Evolutionary conservation across 2,113 vertebrate species (phyloP), one percentile per base, ranked within the genome.

Genomic region (Chloropsis hardwickii): DNA sequence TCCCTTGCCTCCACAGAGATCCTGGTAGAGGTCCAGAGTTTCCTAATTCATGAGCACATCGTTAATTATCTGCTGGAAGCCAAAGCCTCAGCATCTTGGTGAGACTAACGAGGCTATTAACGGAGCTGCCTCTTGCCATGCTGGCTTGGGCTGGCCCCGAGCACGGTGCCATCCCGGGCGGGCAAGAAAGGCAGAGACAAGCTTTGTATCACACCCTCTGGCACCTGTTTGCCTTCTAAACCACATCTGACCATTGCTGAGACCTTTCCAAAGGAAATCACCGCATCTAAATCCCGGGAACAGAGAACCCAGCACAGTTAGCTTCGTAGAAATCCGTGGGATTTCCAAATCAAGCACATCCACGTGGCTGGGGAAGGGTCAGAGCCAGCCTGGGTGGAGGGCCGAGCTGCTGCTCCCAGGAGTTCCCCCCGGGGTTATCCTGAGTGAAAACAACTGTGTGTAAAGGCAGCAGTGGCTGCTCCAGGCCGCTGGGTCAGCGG

Each of bases 1-100:
- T 73, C 73, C 3, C 0, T 18, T 79, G 73, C 44, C 57, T 81
- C 56, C 77, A 70, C 56, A 2, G 4, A 47, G 48, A 61, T 28
- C 33, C 90, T 93, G 95, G 90, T 60, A 31, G 53, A 95, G 61
- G 65, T 95, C 90, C 95, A 94, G 88, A 39, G 62, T 70, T 88
- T 92, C 95, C 90, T 80, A 72, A 90, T 95, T 92, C 62, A 45
- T 8, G 40, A 95, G 86, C 74, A 50, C n/a, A 7, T 81, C 2
- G 6, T 92, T 96, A 96, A 92, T 96, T 79, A 87, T 53, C 80
- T 54, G 70, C 86, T 94, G 91, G 89, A 91, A 96, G 95, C 70
- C 91, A 69, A 45, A 94, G 83, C 47, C 40, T 77, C 83, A 9
- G 83, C 37, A 51, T 78, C 94, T 83, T 20, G 71, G 82, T 88